Conservation (phyloP, 2,113 vertebrate genomes). For the Odontesthes bonariensis region DNA sequence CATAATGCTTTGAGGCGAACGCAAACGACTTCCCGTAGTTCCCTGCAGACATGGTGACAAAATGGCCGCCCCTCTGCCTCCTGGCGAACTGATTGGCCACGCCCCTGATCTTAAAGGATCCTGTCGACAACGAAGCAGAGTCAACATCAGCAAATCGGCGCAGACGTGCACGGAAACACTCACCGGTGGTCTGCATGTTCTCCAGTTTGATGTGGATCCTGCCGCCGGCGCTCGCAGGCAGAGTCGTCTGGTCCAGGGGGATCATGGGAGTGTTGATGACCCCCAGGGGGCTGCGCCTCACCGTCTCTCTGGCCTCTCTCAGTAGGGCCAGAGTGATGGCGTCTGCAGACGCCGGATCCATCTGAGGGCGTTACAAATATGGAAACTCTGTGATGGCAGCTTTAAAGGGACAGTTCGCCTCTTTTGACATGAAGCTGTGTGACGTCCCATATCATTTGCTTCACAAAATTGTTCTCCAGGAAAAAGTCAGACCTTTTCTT, state of each 20-base stretch:
- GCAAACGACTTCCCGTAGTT: constrained; percentile 87
- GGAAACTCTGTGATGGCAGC: too few species aligned
- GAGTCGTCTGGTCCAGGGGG: constrained; percentile 74
- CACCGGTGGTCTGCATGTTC: constrained; percentile 85
- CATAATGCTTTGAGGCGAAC: constrained; percentile 81
- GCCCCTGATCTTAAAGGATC: constrained; percentile 86
- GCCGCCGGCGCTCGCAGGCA: constrained; percentile 64
- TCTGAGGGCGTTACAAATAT: constrained; percentile 37
- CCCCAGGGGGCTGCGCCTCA: constrained; percentile 80
- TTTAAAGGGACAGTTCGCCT: too few species aligned
- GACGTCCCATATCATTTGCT: too few species aligned
- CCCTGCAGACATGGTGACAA: constrained; percentile 85
- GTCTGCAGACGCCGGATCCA: constrained; percentile 68
- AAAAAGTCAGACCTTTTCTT: too few species aligned
- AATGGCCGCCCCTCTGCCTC: constrained; percentile 59
- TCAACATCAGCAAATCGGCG: background rate
- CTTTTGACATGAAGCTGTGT: too few species aligned
- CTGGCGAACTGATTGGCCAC: constrained; percentile 84
- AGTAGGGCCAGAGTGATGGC: constrained; percentile 75
- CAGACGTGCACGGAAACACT: constrained; percentile 6
- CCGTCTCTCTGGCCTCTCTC: constrained; percentile 73
- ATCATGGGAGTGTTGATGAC: constrained; percentile 83
- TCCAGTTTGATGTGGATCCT: constrained; percentile 82
- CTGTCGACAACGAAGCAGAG: constrained; percentile 50
- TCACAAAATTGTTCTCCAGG: too few species aligned